Evolutionary conservation across 2,797 vertebrate species (phyloP), one percentile per base, ranked within the genome.

Genomic region (Arctocebus calabarensis): DNA sequence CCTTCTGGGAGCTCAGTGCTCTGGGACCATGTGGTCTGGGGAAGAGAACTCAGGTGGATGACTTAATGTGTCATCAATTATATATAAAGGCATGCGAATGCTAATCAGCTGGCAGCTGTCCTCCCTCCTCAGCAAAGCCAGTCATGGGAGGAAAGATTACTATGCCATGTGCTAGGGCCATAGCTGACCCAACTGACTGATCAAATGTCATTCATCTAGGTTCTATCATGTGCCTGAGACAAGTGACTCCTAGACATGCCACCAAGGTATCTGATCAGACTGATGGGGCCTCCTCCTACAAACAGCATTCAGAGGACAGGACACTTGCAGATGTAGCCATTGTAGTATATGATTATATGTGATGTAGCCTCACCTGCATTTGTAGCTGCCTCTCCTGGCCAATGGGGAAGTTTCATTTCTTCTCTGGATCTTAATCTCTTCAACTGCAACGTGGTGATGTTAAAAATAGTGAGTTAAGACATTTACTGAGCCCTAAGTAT

Each of bases 281-380:
- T 52, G 40, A 83, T 16, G 7, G 29, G 7, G 19, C 9, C 48
- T 52, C 14, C 48, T 19, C 66, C 73, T 77, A 23, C 20, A 5
- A 6, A 66, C 8, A 55, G 5, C 0, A 11, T 61, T 20, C 17
- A 0, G 9, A 37, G 32, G 52, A 25, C 17, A 78, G 19, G 20
- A 20, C 45, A 4, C 16, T 1, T 23, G 40, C n/a, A 29, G 25
- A 3, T 11, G 23, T 17, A 6, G 3, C 29, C n/a, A 7, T 4
- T 0, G 12, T 0, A 0, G 7, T 17, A 73, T 11, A 25, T 1
- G 43, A 48, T 11, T 6, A 7, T 19, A 9, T 6, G 22, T 2
- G 9, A 40, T 0, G 2, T 7, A 62, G 3, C 22, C 25, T 62
- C 1, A 0, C 11, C 37, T 62, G 37, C 37, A 10, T 22, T 52